These are phyloP conservation scores for Silurus asotus DNA, from an alignment of 2,113 vertebrate species.

Conservation along the genomic window DNA sequence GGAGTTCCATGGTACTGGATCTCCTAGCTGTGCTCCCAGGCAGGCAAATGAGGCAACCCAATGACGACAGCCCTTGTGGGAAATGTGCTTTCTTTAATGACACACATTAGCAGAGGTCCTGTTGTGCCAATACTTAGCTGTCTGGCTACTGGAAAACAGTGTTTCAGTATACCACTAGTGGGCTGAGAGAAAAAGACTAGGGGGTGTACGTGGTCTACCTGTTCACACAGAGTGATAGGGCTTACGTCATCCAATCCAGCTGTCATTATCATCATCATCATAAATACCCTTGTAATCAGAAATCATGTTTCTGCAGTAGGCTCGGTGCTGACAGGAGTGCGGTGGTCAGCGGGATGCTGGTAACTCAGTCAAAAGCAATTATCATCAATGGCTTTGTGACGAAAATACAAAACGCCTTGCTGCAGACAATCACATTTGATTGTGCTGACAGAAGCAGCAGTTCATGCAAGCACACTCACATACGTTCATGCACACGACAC, in stretches of 20 bases:
- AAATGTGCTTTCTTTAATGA: conserved; percentile 31
- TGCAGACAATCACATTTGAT: conserved; percentile 47
- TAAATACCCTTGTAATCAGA: conserved; percentile 27
- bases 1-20: conserved; percentile 37
- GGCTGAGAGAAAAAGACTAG: neutral
- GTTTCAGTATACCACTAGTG: conserved; percentile 8
- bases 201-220: neutral
- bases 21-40: conserved; percentile 21
- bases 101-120: conserved; percentile 31
- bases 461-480: conserved; percentile 15
- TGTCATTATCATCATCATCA: conserved; percentile 27
- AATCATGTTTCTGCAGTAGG: conserved; percentile 28
- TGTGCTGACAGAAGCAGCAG: conserved; percentile 45
- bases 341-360: conserved; percentile 37
- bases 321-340: conserved; percentile 10
- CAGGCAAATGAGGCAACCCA: conserved; percentile 3
- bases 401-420: conserved; percentile 34
- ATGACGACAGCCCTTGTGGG: conserved; percentile 9
- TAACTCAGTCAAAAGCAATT: conserved; percentile 47
- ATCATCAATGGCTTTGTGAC: conserved; percentile 54
- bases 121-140: neutral
- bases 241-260: conserved; percentile 5
- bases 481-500: neutral
- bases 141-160: neutral
- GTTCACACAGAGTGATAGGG: neutral